Percentiles rank a stretch among this genome's conserved stretches.
phyloP scores from a whole-genome alignment of 2,888 invertebrate genomes.

The Cephus rjabovi region DNA sequence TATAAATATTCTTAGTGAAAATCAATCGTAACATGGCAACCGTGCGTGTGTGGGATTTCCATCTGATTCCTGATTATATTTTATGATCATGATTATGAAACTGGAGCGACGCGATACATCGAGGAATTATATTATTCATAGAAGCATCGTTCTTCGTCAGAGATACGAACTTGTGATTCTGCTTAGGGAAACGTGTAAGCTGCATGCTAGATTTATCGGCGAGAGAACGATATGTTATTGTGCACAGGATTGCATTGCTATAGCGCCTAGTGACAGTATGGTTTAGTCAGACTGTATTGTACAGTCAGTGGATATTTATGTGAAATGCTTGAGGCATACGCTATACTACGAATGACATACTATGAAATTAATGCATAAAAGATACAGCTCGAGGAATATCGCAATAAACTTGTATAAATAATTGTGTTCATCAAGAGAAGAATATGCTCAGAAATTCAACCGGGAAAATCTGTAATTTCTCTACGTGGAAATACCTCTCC shows the following conservation, averaged over 20 bases:
- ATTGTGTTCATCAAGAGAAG: conserved; percentile 21
- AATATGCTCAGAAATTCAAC: conserved; percentile 29
- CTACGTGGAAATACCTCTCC: conserved; percentile 7
- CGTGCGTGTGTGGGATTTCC: not conserved
- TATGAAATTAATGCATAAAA: not conserved
- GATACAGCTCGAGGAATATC: not conserved
- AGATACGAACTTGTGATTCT: not conserved
- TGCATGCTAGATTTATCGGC: not conserved
- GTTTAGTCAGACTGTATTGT: not conserved
- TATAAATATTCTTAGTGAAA: not conserved
- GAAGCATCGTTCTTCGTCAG: not conserved
- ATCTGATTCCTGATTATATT: not conserved
- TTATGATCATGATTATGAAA: not conserved
- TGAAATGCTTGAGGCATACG: not conserved
- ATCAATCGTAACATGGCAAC: not conserved
- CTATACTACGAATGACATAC: not conserved
- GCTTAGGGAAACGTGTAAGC: not conserved
- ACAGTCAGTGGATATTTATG: not conserved
- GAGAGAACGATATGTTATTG: not conserved
- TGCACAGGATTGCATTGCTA: not conserved
- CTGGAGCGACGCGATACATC: not conserved
- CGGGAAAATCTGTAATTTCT: conserved; percentile 19
- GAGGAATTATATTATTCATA: not conserved
- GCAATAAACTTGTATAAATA: not conserved
- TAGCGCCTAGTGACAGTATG: not conserved